phyloP scores from a whole-genome alignment of 2,797 vertebrate species.

The Tinamus major region DNA sequence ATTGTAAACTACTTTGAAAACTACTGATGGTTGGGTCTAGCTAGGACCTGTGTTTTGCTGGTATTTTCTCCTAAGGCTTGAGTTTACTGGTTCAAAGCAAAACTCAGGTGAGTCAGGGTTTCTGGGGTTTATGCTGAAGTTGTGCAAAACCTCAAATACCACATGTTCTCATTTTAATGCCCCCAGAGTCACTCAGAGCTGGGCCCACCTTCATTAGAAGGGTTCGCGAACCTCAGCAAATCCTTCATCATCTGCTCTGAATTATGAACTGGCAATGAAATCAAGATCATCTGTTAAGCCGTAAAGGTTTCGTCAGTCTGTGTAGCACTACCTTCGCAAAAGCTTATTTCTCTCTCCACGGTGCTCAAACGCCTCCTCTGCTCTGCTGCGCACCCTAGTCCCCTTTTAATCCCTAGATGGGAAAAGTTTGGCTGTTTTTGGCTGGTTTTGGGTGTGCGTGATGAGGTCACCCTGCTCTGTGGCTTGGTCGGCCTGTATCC shows the following conservation, averaged over 20 bases:
- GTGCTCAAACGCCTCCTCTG: neutral
- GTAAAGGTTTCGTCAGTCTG: conserved; percentile 18
- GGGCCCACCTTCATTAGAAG: neutral
- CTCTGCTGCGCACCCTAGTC: neutral
- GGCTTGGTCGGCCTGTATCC: neutral
- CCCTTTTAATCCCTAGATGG: conserved; percentile 26
- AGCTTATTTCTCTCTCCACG: neutral
- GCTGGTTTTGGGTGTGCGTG: neutral
- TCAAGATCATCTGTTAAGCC: conserved; percentile 3
- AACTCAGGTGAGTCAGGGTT: neutral
- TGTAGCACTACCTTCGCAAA: neutral
- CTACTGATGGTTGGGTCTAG: neutral
- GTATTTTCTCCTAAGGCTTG: neutral
- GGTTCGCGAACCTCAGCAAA: conserved; percentile 19
- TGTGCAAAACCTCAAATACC: neutral
- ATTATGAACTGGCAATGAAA: conserved; percentile 51
- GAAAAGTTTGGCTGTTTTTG: conserved; percentile 8
- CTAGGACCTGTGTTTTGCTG: neutral
- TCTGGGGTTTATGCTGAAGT: neutral
- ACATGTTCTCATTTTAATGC: neutral
- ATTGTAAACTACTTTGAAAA: neutral
- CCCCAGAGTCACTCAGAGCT: neutral
- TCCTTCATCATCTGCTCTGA: conserved; percentile 9
- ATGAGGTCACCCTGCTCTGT: neutral
- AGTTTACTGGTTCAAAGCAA: neutral